Conservation (phyloP, 2,113 vertebrate species). For the Bufo bufo region DNA sequence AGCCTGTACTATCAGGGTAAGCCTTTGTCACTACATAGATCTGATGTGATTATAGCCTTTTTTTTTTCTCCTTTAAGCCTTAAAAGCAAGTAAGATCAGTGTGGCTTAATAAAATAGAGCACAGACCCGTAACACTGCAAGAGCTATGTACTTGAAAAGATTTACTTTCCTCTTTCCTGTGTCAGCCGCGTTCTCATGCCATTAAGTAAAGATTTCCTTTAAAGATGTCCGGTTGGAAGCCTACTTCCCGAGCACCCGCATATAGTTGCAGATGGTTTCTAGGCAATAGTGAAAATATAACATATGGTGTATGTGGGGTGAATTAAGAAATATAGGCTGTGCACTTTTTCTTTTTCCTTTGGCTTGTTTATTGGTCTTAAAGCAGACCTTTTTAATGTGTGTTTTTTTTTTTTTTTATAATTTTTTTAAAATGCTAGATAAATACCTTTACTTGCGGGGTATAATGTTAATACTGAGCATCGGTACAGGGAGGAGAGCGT, state of each 20-base stretch:
- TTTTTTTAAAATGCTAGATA: no score
- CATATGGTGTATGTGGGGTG: background rate
- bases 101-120: slow-evolving; percentile 43
- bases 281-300: background rate
- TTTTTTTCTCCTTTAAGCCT: slow-evolving; percentile 25
- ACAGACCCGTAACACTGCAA: background rate
- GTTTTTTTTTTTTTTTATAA: no score
- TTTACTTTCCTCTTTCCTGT: background rate
- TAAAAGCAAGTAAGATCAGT: slow-evolving; percentile 44
- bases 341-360: no score
- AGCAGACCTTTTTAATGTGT: no score
- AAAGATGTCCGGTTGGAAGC: slow-evolving; percentile 12
- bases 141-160: slow-evolving; percentile 6
- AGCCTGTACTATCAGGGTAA: slow-evolving; percentile 1
- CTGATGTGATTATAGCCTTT: slow-evolving; percentile 25
- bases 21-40: slow-evolving; percentile 18
- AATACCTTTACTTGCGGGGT: no score
- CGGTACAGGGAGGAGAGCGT: no score
- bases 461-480: no score
- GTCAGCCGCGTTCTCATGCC: slow-evolving; percentile 10
- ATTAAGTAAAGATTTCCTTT: slow-evolving; percentile 5
- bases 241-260: slow-evolving; percentile 3
- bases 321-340: background rate
- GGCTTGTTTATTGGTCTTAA: no score
- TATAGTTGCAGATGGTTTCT: background rate